Base-by-base conservation (phyloP, 2,113 vertebrate species). In the Lontra canadensis region DNA sequence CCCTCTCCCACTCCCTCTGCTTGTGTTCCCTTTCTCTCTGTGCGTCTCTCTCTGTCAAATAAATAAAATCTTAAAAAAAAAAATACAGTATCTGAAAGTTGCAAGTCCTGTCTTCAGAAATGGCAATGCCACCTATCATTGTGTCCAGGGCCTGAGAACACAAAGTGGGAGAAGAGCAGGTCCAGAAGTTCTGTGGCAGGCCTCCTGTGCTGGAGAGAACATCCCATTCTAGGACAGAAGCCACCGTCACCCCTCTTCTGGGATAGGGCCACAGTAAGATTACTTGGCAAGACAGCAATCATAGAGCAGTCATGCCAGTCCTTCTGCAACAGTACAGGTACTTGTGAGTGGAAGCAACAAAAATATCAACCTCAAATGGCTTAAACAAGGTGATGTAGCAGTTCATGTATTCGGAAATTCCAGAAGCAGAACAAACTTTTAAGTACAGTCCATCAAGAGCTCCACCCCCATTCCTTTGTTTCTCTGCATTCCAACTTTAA, bases 141-240 rank as follows among this genome's bases (percentile, higher is more conserved):
- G 52, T 17, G 36, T 25, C 21, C 59, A 34, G 21, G 25, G 2
- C 49, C 44, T 42, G 11, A 49, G 49, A 42, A 42, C 47, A 61
- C 18, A 23, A 80, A 81, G 31, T 89, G 34, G 39, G 12, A 63
- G 18, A 79, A 47, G 14, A 84, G 47, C 4, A 6, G 67, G 12
- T 47, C 63, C 59, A 89, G n/a, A 80, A 88, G n/a, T 55, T 57
- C 91, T n/a, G 14, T 89, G 61, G 44, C 47, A 88, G 39, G 71
- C 47, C 47, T 85, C 34, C 71, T 23, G 7, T 84, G 44, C 49
- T 84, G 31, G 1, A 63, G 55, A 82, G 82, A 96, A 94, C 83
- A 55, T 39, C 85, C 91, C 47, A 82, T 93, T 93, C 87, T 44
- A 67, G 59, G 49, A 86, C 57, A 83, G 47, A 87, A 84, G 78